These are phyloP conservation scores for Cephalotes varians DNA, from an alignment of 2,888 invertebrate genomes.

Conservation along the genomic window DNA sequence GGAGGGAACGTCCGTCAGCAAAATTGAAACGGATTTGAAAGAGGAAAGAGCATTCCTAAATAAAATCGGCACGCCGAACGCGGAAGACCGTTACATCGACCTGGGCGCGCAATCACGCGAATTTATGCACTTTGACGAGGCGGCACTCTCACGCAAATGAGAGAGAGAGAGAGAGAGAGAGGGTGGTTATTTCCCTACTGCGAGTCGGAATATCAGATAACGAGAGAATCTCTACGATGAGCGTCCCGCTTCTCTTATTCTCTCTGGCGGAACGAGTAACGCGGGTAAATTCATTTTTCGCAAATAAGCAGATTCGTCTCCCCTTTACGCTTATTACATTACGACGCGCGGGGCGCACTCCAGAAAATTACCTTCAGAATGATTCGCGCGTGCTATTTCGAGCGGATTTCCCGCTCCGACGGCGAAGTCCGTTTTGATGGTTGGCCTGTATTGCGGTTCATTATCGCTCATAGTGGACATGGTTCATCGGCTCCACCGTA, in stretches of 20 bases:
- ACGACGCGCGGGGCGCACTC: slow-evolving; percentile 21
- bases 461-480: slow-evolving; percentile 63
- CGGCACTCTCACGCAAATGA: slow-evolving; percentile 40
- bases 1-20: slow-evolving; percentile 51
- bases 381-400: slow-evolving; percentile 21
- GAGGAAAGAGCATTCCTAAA: slow-evolving; percentile 74
- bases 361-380: slow-evolving; percentile 38
- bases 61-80: slow-evolving; percentile 68
- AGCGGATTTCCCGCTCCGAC: background rate
- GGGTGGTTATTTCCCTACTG: slow-evolving; percentile 1
- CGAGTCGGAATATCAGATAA: slow-evolving; percentile 34
- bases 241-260: background rate
- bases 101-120: slow-evolving; percentile 73
- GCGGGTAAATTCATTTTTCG: slow-evolving; percentile 46
- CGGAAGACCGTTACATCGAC: slow-evolving; percentile 54
- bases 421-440: slow-evolving; percentile 21
- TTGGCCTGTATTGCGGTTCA: slow-evolving; percentile 65
- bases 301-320: slow-evolving; percentile 47
- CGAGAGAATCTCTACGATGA: slow-evolving; percentile 31
- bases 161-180: background rate
- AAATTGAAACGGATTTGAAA: slow-evolving; percentile 68
- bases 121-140: slow-evolving; percentile 78
- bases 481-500: slow-evolving; percentile 67
- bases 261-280: slow-evolving; percentile 18
- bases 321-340: slow-evolving; percentile 29